Base-by-base conservation (phyloP, 2,797 vertebrate species). In the Botia kubotai region DNA sequence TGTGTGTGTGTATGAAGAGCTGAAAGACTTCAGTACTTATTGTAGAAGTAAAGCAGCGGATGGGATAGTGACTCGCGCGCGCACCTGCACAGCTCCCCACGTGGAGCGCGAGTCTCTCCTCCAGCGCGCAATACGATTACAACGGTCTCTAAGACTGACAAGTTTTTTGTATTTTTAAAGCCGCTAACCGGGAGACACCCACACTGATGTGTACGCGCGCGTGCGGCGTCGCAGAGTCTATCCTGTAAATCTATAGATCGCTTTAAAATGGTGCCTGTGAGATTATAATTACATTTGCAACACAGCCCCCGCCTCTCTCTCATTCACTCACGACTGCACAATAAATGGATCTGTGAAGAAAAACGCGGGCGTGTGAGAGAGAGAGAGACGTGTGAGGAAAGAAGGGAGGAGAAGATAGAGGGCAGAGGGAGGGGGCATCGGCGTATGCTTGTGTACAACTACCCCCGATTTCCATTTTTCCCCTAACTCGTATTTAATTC, bases 401-500 rank as follows among this genome's bases (percentile, higher is more conserved):
- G 73, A 72, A 89, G 88, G 88, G 79, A 79, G 84, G 72, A 75
- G 89, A 90, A 89, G 84, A 86, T 86, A 88, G 86, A 81, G 87
- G 75, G 80, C 82, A 89, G 85, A 87, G 88, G 87, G 91, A 89
- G 92, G 92, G 92, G 92, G 92, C 88, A 92, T 90, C 92, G 89
- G 92, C 92, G 93, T 94, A 94, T 93, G 93, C 93, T 94, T 94
- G 94, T 95, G 94, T 94, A 95, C 93, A 94, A 94, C 88, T 89
- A 83, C 87, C 91, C 79, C 94, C 92, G 93, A 93, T 94, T 94
- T 94, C 94, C 93, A 94, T 94, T 94, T 95, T 94, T 93, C 90
- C 92, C 53, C 82, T 91, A 94, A 94, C 93, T 94, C 94, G 93
- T 95, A 94, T 95, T 95, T 95, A 95, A 95, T 95, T 95, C 94